Evolutionary conservation across 2,113 vertebrate genomes (phyloP).

Genomic region (Misgurnus mizolepis): DNA sequence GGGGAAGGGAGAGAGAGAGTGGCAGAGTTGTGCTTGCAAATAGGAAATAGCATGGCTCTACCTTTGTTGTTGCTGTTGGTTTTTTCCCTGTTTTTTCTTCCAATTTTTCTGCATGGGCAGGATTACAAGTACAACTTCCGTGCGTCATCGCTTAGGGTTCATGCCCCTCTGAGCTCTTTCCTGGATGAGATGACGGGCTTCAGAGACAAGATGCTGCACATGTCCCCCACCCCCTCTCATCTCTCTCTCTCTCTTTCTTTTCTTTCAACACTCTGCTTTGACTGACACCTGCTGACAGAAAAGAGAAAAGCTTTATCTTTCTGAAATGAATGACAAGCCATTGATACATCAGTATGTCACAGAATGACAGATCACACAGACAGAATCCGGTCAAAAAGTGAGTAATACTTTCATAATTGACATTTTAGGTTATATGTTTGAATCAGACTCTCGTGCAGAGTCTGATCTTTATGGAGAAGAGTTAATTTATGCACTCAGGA

Average conservation of each 20-base stretch:
- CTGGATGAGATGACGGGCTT: slow-evolving; percentile 51
- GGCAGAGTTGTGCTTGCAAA: slow-evolving; percentile 9
- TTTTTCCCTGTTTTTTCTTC: slow-evolving; percentile 6
- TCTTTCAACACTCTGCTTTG: slow-evolving; percentile 37
- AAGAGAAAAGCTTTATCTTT: slow-evolving; percentile 13
- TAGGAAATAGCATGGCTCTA: slow-evolving; percentile 1
- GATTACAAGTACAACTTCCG: slow-evolving; percentile 56
- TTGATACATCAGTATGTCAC: background rate
- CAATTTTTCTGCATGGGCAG: slow-evolving; percentile 51
- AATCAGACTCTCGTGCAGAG: background rate
- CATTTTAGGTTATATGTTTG: background rate
- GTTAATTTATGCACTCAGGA: slow-evolving; percentile 56
- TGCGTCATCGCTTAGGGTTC: slow-evolving; percentile 58
- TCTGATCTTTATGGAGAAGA: slow-evolving; percentile 48
- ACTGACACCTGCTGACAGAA: slow-evolving; percentile 52
- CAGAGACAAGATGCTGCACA: slow-evolving; percentile 45
- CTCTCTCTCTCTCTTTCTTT: slow-evolving; percentile 27
- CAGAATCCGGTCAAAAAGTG: background rate
- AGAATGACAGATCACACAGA: background rate
- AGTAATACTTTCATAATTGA: background rate
- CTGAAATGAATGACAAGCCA: background rate
- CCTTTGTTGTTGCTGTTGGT: slow-evolving; percentile 50
- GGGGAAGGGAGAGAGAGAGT: slow-evolving; percentile 14
- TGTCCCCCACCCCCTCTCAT: slow-evolving; percentile 47
- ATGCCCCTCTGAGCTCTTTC: slow-evolving; percentile 54